Evolutionary conservation across 2,797 vertebrate genomes (phyloP), one percentile per base, ranked within the genome.

Genomic region (Moxostoma hubbsi): DNA sequence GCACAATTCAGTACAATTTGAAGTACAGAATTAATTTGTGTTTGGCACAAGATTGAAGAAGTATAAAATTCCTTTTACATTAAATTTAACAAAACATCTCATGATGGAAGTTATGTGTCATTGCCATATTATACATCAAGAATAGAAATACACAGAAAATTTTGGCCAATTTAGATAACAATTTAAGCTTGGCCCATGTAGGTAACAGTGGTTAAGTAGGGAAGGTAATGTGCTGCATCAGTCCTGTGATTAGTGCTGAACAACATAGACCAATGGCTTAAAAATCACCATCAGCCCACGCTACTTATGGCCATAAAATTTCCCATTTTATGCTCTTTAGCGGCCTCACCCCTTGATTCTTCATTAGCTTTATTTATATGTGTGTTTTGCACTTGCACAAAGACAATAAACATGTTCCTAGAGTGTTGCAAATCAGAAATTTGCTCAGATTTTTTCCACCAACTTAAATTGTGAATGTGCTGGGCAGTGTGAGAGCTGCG

Each of bases 361-460:
- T 90, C 89, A 89, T 92, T 90, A 87, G 94, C 93, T 92, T 95
- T 95, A 95, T 96, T 95, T 95, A 93, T 93, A 93, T 93, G 93
- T 87, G 83, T 81, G 79, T 87, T 86, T 93, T 93, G 90, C 94
- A 88, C 91, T 88, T 90, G 90, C 90, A 95, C 95, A 96, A 96
- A 94, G 92, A 93, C 94, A 92, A 94, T 95, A 94, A 94, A 93
- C 92, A 92, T 93, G 92, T 94, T 93, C 94, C 92, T 90, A 92
- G 94, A 94, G 95, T 96, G 96, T 96, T 96, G 89, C 95, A 92
- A 96, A 97, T 97, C 95, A 94, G 94, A 96, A 95, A 97, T 96
- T 94, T 96, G 94, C 96, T 94, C 92, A 91, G 90, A 94, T 94
- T 93, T 92, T 89, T 92, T 94, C 93, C 93, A 93, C 94, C 94